Evolutionary conservation across 2,113 vertebrate genomes (phyloP), one percentile per base, ranked within the genome.

Genomic region (Paracanthobrama guichenoti): DNA sequence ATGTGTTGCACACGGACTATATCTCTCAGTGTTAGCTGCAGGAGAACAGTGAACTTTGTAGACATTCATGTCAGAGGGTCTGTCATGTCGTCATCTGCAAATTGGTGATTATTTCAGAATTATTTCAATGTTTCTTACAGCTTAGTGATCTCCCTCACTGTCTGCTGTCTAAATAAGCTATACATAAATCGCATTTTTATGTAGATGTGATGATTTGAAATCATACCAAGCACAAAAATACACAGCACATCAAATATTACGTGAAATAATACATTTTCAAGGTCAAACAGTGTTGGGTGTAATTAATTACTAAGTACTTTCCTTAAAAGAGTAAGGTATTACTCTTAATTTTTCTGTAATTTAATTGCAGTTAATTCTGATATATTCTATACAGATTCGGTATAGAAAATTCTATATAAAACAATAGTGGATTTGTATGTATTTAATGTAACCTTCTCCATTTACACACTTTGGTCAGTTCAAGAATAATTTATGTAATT

Each of bases 1-100:
- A 79, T 79, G 13, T 44, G 39, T 62, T 59, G 35, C 44, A 26
- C 31, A 59, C 53, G 31, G 31, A 14, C 75, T 62, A 26, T 8
- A 79, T 62, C 13, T 62, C 76, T 62, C 24, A 3, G 35, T 78
- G 31, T 42, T 78, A 24, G 74, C 74, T 59, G 50, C 28, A 77
- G 74, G 50, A 77, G 11, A 59, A 59, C 50, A 76, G 35, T 59
- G 13, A 60, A 60, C 20, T 24, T 11, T 79, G 13, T n/a, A 60
- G 53, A 79, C 26, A 55, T 55, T 31, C 9, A 44, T 78, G 18
- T 60, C 22, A 39, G 22, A 44, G 35, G 57, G 39, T 79, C 14
- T 26, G 57, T 46, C 57, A 62, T 13, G 62, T 44, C 13, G 8
- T 18, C 4, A 50, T 55, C 18, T 55, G 5, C 3, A 74, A 74